Evolutionary conservation across 2,797 vertebrate genomes (phyloP), one percentile per base, ranked within the genome.

Genomic region (Paratrypauchen microcephalus): DNA sequence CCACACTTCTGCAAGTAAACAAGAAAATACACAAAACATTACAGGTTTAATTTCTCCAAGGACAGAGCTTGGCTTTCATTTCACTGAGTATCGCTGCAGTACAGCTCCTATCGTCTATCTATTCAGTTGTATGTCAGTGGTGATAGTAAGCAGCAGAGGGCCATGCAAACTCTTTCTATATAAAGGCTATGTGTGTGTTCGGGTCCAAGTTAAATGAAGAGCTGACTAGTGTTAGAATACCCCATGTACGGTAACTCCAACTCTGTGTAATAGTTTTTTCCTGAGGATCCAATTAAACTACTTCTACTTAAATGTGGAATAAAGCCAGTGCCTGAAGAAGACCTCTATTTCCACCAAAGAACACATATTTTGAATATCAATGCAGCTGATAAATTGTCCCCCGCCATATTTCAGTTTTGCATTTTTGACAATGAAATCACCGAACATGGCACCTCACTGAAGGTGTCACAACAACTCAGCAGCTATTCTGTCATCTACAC

Each of bases 21-120:
- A 69, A 81, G 65, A 74, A 86, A 86, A 83, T 80, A 78, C 68
- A 83, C 79, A 87, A 72, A 73, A 36, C 70, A 50, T 67, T 73
- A 62, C 47, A 76, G 65, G 81, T 76, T 79, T 81, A 71, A 85
- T 89, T 88, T 85, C 78, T 83, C 81, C 60, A n/a, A 81, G 74
- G 76, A 83, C 74, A 56, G 13, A 75, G 68, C 54, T 59, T 45
- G 7, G 66, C 57, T 47, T 63, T 75, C 76, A 67, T 83, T 77
- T 58, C 65, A 36, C 74, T 21, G 66, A 62, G 58, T 80, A 72
- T 71, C 36, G 68, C 57, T 76, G 71, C 66, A 21, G 24, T 66
- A 72, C 13, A 16, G 15, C 41, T 16, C 81, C 73, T 84, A n/a
- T n/a, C n/a, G 73, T 73, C 86, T 69, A 83, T 83, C 75, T 85